These are phyloP conservation scores for Drosophila helvetica DNA, from an alignment of 2,888 invertebrate genomes.

Conservation along the genomic window DNA sequence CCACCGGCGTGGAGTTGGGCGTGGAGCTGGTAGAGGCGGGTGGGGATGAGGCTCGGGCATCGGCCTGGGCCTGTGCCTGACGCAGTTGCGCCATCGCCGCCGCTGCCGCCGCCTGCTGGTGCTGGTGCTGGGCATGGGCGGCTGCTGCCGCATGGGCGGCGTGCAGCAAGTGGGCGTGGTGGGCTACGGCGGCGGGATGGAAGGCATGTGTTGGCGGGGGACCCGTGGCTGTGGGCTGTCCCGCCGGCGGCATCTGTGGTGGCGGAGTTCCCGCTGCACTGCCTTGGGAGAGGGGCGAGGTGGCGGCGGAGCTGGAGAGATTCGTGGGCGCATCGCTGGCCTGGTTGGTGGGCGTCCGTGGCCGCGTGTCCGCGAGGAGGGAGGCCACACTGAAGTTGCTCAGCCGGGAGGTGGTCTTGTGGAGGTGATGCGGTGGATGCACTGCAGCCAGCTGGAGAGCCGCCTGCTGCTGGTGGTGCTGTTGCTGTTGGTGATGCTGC, in stretches of 20 bases:
- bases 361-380: conserved; percentile 90
- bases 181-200: conserved; percentile 80
- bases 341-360: conserved; percentile 83
- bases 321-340: conserved; percentile 79
- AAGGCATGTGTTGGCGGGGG: conserved; percentile 45
- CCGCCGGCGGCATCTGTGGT: conserved; percentile 48
- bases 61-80: conserved; percentile 73
- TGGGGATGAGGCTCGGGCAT: conserved; percentile 70
- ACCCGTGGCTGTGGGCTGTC: conserved; percentile 2
- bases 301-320: conserved; percentile 81
- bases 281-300: conserved; percentile 78
- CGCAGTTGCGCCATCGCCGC: conserved; percentile 58
- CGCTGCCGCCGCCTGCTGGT: conserved; percentile 67
- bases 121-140: conserved; percentile 80
- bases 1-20: conserved; percentile 68
- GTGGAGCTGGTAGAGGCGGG: conserved; percentile 76
- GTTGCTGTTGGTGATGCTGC: conserved; percentile 62
- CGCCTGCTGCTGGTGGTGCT: conserved; percentile 68
- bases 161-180: conserved; percentile 80
- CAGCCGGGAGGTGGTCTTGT: conserved; percentile 87
- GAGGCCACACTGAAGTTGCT: conserved; percentile 94
- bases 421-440: conserved; percentile 80
- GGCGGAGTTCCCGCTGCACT: conserved; percentile 75
- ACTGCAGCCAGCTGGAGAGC: conserved; percentile 72
- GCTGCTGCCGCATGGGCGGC: conserved; percentile 79